phyloP scores from a whole-genome alignment of 2,888 invertebrate genomes.

The Anoplius nigerrimus region DNA sequence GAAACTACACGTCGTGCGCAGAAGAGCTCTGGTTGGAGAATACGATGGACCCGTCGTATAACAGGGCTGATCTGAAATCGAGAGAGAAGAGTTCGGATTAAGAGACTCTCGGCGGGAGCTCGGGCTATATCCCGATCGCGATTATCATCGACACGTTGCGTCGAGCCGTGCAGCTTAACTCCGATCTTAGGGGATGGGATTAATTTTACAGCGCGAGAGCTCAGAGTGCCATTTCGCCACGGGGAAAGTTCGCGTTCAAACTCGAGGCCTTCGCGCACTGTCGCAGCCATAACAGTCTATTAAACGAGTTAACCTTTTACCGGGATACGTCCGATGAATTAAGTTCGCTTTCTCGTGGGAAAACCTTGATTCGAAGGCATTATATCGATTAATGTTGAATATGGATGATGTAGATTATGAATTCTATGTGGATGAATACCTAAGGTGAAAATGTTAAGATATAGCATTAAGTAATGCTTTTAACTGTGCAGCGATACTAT shows the following conservation, averaged over 20 bases:
- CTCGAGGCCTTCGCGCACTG: conserved; percentile 18
- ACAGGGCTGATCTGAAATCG: background rate
- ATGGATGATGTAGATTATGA: too few relatives aligned
- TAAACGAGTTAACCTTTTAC: conserved; percentile 28
- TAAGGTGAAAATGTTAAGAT: too few relatives aligned
- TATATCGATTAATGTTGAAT: background rate
- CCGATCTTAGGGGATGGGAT: conserved; percentile 35
- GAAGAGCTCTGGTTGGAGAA: too few relatives aligned
- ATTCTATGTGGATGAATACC: too few relatives aligned
- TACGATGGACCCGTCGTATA: background rate
- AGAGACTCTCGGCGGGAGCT: background rate
- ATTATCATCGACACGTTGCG: conserved; percentile 24
- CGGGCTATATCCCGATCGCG: conserved; percentile 8
- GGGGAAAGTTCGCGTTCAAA: conserved; percentile 4
- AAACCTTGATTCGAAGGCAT: background rate
- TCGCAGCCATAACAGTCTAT: conserved; percentile 31
- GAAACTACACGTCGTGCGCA: too few relatives aligned
- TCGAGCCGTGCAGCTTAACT: conserved; percentile 32
- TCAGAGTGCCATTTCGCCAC: conserved; percentile 19
- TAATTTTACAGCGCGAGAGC: conserved; percentile 34
- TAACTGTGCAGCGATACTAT: too few relatives aligned
- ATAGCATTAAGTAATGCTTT: too few relatives aligned
- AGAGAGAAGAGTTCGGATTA: conserved; percentile 9
- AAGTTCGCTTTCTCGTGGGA: conserved; percentile 15
- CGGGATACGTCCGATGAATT: conserved; percentile 20